Conservation (phyloP, 2,888 invertebrate genomes). For the Fragum fragum region DNA sequence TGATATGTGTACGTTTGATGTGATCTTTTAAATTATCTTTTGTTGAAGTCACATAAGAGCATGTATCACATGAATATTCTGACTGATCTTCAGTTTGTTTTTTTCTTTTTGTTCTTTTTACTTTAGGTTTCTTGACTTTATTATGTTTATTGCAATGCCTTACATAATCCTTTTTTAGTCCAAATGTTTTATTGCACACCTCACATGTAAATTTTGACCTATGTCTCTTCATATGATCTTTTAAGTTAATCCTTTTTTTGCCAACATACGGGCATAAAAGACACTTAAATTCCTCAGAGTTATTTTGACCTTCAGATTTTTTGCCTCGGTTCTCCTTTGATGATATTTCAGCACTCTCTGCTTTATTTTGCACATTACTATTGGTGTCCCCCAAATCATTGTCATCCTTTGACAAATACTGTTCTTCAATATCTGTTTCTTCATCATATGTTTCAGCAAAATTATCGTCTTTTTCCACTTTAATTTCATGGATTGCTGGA, state of each 20-base stretch:
- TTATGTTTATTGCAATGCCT: conserved; percentile 61
- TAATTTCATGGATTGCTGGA: not conserved
- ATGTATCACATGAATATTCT: conserved; percentile 67
- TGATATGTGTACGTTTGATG: conserved; percentile 72
- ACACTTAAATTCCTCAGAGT: conserved; percentile 61
- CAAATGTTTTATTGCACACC: conserved; percentile 75
- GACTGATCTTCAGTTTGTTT: conserved; percentile 32
- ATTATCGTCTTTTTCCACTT: conserved; percentile 7
- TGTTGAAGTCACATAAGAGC: conserved; percentile 70
- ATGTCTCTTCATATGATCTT: conserved; percentile 74
- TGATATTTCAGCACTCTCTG: not conserved
- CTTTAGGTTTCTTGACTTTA: not conserved
- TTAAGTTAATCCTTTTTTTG: conserved; percentile 65
- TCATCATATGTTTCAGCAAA: conserved; percentile 34
- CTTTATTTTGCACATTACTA: not conserved
- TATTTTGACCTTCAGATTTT: not conserved
- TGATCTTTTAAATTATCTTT: conserved; percentile 72
- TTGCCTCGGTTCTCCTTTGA: not conserved
- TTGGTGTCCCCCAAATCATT: not conserved
- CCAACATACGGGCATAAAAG: conserved; percentile 71
- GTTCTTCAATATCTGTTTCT: conserved; percentile 56
- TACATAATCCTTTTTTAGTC: conserved; percentile 73
- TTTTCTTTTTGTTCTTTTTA: not conserved
- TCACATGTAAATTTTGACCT: conserved; percentile 72
- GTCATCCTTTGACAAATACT: conserved; percentile 14